Evolutionary conservation across 2,797 vertebrate species (phyloP).

Genomic region (Gymnodraco acuticeps): DNA sequence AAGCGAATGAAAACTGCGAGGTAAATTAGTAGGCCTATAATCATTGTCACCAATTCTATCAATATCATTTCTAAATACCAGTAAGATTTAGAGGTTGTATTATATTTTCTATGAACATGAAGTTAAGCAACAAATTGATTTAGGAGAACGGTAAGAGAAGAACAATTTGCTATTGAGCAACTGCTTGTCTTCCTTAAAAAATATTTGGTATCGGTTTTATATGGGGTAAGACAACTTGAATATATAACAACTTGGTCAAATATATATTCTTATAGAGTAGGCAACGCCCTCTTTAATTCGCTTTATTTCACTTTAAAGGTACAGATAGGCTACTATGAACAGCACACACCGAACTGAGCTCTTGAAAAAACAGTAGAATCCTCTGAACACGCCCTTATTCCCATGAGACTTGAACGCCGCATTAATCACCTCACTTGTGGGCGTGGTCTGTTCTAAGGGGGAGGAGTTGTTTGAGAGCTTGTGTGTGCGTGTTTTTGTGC

Average conservation of each 20-base stretch:
- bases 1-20: neutral
- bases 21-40: neutral
- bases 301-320: neutral
- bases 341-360: constrained; percentile 2
- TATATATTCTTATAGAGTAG: no score
- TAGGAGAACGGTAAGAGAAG: neutral
- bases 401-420: constrained; percentile 67
- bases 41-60: neutral
- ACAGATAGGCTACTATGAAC: neutral
- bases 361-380: constrained; percentile 19
- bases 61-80: neutral
- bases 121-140: neutral
- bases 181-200: neutral
- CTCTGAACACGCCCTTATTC: constrained; percentile 61
- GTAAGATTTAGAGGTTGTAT: neutral
- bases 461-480: constrained; percentile 60
- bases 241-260: neutral
- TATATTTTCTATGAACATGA: neutral
- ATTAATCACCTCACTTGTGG: constrained; percentile 64
- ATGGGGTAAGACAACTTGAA: neutral
- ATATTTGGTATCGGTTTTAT: neutral
- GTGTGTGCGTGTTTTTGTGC: constrained; percentile 14
- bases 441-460: constrained; percentile 62
- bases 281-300: neutral
- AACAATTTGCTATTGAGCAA: neutral